These are phyloP conservation scores for Physeter macrocephalus DNA, from an alignment of 2,113 vertebrate species.

Conservation along the genomic window DNA sequence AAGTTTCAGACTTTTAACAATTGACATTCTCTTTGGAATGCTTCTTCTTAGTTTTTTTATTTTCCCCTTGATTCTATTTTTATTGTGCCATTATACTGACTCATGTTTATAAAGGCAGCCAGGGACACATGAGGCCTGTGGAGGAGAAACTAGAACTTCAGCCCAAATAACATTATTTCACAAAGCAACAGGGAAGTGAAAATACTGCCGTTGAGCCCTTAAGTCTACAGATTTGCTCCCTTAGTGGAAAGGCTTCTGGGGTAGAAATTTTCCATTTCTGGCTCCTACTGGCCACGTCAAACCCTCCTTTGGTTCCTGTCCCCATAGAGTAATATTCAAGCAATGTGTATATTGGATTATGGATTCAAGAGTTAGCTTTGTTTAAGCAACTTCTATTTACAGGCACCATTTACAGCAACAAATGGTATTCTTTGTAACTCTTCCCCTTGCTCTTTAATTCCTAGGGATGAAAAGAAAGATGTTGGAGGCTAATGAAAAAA, in stretches of 20 bases:
- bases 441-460: constrained; percentile 1
- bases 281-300: neutral
- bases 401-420: neutral
- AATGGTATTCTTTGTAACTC: constrained; percentile 3
- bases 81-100: neutral
- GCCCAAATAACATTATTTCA: constrained; percentile 40
- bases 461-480: neutral
- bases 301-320: neutral
- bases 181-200: constrained; percentile 63
- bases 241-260: constrained; percentile 1
- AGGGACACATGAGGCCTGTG: neutral
- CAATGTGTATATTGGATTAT: neutral
- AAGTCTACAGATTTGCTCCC: constrained; percentile 30
- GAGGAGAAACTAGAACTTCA: constrained; percentile 53
- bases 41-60: neutral
- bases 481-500: neutral
- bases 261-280: neutral
- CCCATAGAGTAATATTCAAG: neutral
- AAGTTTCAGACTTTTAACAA: constrained; percentile 8
- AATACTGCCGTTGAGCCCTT: neutral
- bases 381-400: neutral
- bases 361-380: neutral
- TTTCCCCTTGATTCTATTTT: constrained; percentile 33
- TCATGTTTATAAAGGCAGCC: constrained; percentile 23
- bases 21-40: neutral